A percentile compares a stretch with the other conserved stretches of the same genome.
Conservation (phyloP, 2,113 vertebrate species). For the Pomatorhinus ruficollis region DNA sequence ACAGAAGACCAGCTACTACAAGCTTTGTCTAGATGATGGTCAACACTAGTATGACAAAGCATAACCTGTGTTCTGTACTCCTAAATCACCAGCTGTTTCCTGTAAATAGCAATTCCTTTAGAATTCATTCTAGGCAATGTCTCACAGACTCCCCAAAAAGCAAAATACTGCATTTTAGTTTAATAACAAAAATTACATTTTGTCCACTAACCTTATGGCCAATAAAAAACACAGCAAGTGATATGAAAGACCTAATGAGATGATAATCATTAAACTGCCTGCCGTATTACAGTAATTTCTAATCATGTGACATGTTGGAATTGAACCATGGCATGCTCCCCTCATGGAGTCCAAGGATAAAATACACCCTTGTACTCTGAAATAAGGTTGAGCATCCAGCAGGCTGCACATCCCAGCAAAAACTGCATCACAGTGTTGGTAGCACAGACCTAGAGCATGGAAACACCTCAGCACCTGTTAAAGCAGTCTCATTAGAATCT, state of each 20-base stretch:
- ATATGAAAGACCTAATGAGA: background rate
- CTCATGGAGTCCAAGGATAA: background rate
- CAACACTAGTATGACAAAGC: background rate
- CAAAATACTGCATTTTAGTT: background rate
- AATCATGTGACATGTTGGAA: background rate
- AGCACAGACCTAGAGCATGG: background rate
- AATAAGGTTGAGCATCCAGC: background rate
- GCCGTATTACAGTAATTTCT: background rate
- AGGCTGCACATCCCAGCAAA: background rate
- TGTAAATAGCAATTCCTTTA: background rate
- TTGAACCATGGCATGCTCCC: fast-evolving
- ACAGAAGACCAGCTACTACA: background rate
- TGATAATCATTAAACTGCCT: background rate
- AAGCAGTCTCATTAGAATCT: background rate
- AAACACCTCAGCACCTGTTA: background rate
- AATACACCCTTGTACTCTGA: background rate
- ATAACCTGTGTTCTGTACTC: background rate
- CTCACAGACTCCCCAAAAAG: background rate
- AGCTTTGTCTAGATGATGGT: background rate
- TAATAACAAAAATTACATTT: background rate
- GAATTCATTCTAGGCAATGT: background rate
- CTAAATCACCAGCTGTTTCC: background rate
- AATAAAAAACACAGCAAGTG: background rate
- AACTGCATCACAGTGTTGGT: background rate
- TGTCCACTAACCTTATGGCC: background rate